These are phyloP conservation scores for Ciconia boyciana DNA, from an alignment of 2,113 vertebrate genomes.

Conservation along the genomic window DNA sequence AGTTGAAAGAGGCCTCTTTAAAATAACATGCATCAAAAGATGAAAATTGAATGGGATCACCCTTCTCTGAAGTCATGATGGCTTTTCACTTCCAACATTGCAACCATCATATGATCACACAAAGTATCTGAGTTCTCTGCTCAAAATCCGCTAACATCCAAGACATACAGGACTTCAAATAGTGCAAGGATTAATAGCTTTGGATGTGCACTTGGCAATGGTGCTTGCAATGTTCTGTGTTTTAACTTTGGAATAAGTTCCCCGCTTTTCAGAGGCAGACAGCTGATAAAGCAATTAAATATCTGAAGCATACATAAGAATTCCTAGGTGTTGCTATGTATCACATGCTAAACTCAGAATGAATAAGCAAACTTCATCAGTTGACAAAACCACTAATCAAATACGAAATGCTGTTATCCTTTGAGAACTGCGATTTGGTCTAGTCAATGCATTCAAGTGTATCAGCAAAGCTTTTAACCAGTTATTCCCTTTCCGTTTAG, in stretches of 20 bases:
- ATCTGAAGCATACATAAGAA: background rate
- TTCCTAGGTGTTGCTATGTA: background rate
- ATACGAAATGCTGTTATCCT: background rate
- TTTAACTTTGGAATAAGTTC: background rate
- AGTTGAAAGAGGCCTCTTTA: background rate
- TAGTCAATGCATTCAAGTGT: background rate
- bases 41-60: background rate
- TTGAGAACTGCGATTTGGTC: background rate
- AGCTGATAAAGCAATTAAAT: slow-evolving; percentile 30
- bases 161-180: background rate
- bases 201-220: background rate
- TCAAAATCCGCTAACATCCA: background rate
- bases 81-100: background rate
- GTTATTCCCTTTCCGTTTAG: background rate
- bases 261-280: background rate
- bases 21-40: background rate
- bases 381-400: background rate
- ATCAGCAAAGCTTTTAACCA: background rate
- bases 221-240: background rate
- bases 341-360: background rate
- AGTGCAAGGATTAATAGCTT: background rate
- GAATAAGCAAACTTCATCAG: background rate
- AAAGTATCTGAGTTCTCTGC: background rate
- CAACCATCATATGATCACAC: background rate
- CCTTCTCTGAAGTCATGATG: background rate